A percentile compares a stretch with the other conserved stretches of the same genome.
These are phyloP conservation scores for Bembecia ichneumoniformis DNA, from an alignment of 2,888 invertebrate species.

Conservation along the genomic window DNA sequence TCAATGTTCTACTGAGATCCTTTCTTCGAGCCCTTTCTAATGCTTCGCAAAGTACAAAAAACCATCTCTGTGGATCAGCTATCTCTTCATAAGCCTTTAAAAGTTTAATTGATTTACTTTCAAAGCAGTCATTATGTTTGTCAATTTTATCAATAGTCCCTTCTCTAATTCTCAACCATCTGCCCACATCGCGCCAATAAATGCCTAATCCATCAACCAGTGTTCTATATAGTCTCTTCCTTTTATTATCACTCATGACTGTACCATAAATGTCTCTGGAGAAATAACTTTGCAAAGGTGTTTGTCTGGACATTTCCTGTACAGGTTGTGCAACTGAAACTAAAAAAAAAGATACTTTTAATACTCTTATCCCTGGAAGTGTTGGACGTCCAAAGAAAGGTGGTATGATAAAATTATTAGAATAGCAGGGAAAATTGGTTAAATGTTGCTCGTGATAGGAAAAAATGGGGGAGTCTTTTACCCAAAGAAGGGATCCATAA, in stretches of 20 bases:
- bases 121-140: conserved; percentile 19
- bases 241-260: conserved; percentile 30
- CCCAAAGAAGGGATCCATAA: too few relatives aligned
- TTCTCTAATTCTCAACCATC: conserved; percentile 48
- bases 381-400: too few relatives aligned
- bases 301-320: conserved; percentile 1
- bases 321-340: too few relatives aligned
- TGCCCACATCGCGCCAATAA: conserved; percentile 49
- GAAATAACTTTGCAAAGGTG: not conserved
- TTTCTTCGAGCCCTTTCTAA: conserved; percentile 45
- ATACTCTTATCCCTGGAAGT: too few relatives aligned
- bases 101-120: conserved; percentile 34
- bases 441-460: too few relatives aligned
- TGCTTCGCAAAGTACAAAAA: conserved; percentile 46
- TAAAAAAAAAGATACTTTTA: too few relatives aligned
- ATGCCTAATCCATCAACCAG: conserved; percentile 46
- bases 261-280: not conserved
- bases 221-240: conserved; percentile 36
- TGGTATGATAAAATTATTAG: too few relatives aligned
- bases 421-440: too few relatives aligned
- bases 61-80: conserved; percentile 50
- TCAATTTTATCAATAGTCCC: conserved; percentile 48
- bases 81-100: conserved; percentile 32
- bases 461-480: too few relatives aligned
- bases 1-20: conserved; percentile 40